Evolutionary conservation across 1,140 invertebrate species (phyloP).

Genomic region (Caenorhabditis brenneri): DNA sequence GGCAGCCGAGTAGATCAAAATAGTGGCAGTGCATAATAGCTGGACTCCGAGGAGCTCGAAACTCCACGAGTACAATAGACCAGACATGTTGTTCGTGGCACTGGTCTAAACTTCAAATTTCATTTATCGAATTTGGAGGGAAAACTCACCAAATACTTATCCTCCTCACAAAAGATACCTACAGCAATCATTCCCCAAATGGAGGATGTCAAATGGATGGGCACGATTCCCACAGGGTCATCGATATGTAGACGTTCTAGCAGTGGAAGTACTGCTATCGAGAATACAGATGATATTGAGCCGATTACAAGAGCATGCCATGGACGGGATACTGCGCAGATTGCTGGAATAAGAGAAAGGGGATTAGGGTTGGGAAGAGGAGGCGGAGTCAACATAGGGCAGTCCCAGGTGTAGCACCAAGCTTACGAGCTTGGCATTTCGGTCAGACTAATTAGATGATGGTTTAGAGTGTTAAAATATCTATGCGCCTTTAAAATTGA

Average conservation of each 20-base stretch:
- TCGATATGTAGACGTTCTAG: conserved; percentile 80
- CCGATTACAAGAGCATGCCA: conserved; percentile 87
- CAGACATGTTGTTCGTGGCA: conserved; percentile 40
- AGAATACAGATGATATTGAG: conserved; percentile 79
- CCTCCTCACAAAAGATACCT: conserved; percentile 86
- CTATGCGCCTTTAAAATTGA: too few species aligned
- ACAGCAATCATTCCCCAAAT: conserved; percentile 83
- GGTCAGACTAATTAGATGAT: too few species aligned
- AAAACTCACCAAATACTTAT: conserved; percentile 76
- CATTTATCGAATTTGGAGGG: too few species aligned
- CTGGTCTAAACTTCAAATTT: not conserved
- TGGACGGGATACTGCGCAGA: conserved; percentile 84
- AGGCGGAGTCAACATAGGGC: too few species aligned
- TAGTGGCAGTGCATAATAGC: conserved; percentile 40
- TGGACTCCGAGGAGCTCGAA: conserved; percentile 56
- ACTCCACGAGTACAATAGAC: conserved; percentile 54
- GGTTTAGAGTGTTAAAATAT: too few species aligned
- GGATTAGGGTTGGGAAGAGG: too few species aligned
- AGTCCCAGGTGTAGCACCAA: too few species aligned
- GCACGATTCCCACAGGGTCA: conserved; percentile 87
- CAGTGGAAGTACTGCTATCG: conserved; percentile 78
- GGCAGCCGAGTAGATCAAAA: conserved; percentile 52
- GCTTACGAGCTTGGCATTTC: too few species aligned
- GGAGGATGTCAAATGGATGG: conserved; percentile 79
- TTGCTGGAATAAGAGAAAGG: conserved; percentile 75